A percentile compares a stretch with the other conserved stretches of the same genome.
phyloP scores from a whole-genome alignment of 2,888 invertebrate species.

The Meteorus cinctellus region DNA sequence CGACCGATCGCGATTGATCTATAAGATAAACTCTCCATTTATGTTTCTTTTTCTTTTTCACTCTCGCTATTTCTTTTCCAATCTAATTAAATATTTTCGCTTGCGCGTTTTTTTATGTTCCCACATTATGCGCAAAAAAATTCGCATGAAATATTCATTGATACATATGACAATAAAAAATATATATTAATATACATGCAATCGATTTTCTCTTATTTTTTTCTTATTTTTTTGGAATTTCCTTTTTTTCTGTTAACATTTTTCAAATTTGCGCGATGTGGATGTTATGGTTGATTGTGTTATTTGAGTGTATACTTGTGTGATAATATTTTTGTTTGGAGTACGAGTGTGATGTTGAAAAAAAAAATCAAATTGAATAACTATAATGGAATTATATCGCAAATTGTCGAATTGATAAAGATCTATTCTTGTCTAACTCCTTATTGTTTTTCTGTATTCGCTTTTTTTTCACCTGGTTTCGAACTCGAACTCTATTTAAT shows the following conservation, averaged over 20 bases:
- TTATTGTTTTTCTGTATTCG: constrained; percentile 22
- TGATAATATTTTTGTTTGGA: not conserved
- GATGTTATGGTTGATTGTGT: constrained; percentile 7
- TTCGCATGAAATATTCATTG: constrained; percentile 37
- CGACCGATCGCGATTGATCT: constrained; percentile 41
- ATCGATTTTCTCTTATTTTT: not conserved
- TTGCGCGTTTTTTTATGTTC: constrained; percentile 28
- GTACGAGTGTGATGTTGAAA: constrained; percentile 25
- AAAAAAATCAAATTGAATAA: constrained; percentile 32
- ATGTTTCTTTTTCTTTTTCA: not conserved
- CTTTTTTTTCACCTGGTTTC: constrained; percentile 17
- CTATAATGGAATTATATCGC: not conserved
- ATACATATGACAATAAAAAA: constrained; percentile 42
- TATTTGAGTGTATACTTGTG: not conserved
- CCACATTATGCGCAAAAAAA: constrained; percentile 39
- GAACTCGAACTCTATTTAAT: constrained; percentile 34
- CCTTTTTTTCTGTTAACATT: constrained; percentile 5
- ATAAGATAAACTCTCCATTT: constrained; percentile 29
- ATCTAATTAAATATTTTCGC: not conserved
- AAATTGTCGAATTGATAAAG: not conserved
- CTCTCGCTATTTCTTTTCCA: not conserved
- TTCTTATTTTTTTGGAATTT: constrained; percentile 28
- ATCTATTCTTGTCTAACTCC: not conserved
- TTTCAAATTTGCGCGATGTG: constrained; percentile 23
- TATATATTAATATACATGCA: constrained; percentile 39